phyloP scores from a whole-genome alignment of 2,888 invertebrate species.

The Chrysina gloriosa region DNA sequence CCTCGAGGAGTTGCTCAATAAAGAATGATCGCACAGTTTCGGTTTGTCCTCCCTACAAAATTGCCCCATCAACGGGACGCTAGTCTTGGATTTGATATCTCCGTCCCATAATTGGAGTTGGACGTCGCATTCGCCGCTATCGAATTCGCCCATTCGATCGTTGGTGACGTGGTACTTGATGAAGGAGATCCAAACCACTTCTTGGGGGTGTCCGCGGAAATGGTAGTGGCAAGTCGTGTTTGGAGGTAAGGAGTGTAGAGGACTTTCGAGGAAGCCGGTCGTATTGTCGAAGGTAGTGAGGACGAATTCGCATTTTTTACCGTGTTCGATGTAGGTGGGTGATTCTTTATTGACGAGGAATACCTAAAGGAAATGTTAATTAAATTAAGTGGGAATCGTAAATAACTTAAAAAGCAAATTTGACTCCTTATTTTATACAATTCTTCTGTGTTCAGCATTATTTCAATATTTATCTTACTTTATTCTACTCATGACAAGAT shows the following conservation, averaged over 20 bases:
- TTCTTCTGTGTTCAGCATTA: too few species aligned
- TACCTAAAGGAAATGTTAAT: slow-evolving; percentile 66
- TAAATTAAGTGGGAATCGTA: not conserved
- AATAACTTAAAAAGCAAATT: too few species aligned
- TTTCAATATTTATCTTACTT: too few species aligned
- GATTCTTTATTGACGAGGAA: slow-evolving; percentile 81
- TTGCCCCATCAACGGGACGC: slow-evolving; percentile 75
- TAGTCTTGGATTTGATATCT: slow-evolving; percentile 61
- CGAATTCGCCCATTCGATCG: slow-evolving; percentile 72
- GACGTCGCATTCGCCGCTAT: slow-evolving; percentile 79
- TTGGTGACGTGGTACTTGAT: slow-evolving; percentile 82
- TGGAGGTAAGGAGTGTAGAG: slow-evolving; percentile 81
- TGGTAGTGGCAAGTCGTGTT: slow-evolving; percentile 86
- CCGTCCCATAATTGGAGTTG: slow-evolving; percentile 83
- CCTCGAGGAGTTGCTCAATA: slow-evolving; percentile 78
- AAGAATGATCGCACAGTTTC: slow-evolving; percentile 78
- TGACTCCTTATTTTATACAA: too few species aligned
- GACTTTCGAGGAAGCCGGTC: slow-evolving; percentile 80
- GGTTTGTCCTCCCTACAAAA: slow-evolving; percentile 84
- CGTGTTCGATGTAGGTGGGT: slow-evolving; percentile 78
- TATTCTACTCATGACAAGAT: too few species aligned
- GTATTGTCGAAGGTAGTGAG: slow-evolving; percentile 80
- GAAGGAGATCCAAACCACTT: slow-evolving; percentile 86
- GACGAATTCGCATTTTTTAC: slow-evolving; percentile 81
- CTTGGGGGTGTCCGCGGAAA: slow-evolving; percentile 79